Conservation (phyloP, 1,140 invertebrate species). For the Stegodyphus mimosarum region DNA sequence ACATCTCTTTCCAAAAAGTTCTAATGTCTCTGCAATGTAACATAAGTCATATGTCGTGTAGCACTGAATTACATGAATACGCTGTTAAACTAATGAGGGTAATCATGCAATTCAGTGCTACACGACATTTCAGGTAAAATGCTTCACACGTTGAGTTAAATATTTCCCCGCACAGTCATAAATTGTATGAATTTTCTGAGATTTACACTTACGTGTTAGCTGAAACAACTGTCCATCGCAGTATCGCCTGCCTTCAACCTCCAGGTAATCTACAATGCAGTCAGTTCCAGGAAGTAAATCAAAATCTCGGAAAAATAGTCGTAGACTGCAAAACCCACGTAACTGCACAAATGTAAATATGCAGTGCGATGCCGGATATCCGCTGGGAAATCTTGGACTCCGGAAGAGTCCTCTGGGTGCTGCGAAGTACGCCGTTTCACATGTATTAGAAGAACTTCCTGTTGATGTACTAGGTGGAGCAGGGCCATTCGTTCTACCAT, state of each 20-base stretch:
- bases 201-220: constrained; percentile 20
- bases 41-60: too few species aligned
- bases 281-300: constrained; percentile 56
- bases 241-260: constrained; percentile 61
- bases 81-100: too few species aligned
- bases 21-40: too few species aligned
- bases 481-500: too few species aligned
- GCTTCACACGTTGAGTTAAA: too few species aligned
- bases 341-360: constrained; percentile 58
- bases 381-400: constrained; percentile 59
- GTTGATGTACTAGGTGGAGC: neutral
- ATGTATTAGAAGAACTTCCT: constrained; percentile 33
- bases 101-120: too few species aligned
- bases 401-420: constrained; percentile 43
- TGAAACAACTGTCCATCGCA: constrained; percentile 59
- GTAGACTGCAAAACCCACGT: constrained; percentile 61
- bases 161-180: too few species aligned
- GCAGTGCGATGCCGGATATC: constrained; percentile 61
- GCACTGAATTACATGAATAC: too few species aligned
- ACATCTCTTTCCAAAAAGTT: too few species aligned
- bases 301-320: constrained; percentile 62
- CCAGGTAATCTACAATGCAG: constrained; percentile 63
- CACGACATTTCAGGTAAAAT: too few species aligned
- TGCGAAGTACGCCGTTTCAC: constrained; percentile 57
- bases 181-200: too few species aligned